A percentile compares a stretch with the other conserved stretches of the same genome.
phyloP scores from a whole-genome alignment of 2,888 invertebrate genomes.

The Smittia aterrima region DNA sequence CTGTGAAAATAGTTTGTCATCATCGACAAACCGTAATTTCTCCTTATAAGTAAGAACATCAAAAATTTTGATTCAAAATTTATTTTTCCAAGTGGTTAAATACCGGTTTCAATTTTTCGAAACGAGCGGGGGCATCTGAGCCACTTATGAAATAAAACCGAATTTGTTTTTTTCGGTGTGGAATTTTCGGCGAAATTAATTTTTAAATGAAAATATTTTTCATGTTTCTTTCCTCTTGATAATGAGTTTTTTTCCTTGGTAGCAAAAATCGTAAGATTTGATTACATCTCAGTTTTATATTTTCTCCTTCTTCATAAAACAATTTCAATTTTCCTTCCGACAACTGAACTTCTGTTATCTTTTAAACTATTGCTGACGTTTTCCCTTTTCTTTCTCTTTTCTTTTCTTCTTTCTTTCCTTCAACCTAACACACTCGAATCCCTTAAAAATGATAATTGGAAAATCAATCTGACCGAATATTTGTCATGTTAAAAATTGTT shows the following conservation, averaged over 20 bases:
- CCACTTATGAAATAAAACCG: too few relatives aligned
- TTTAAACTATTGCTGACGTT: constrained; percentile 21
- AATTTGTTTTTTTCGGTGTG: too few relatives aligned
- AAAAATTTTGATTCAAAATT: too few relatives aligned
- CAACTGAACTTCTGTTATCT: neutral
- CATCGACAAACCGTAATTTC: too few relatives aligned
- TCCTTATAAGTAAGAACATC: too few relatives aligned
- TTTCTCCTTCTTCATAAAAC: neutral
- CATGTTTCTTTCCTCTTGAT: neutral
- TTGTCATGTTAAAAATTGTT: neutral
- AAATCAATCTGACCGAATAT: neutral
- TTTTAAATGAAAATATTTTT: neutral
- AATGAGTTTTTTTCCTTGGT: neutral
- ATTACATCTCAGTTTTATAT: neutral
- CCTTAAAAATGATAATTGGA: constrained; percentile 7
- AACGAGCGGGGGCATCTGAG: too few relatives aligned
- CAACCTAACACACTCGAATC: neutral
- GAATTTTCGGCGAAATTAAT: too few relatives aligned
- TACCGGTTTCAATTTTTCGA: too few relatives aligned
- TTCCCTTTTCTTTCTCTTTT: constrained; percentile 23
- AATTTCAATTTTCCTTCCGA: too few relatives aligned
- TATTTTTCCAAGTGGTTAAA: too few relatives aligned
- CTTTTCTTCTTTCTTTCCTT: constrained; percentile 27
- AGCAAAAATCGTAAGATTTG: neutral
- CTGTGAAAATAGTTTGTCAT: too few relatives aligned